Evolutionary conservation across 2,113 vertebrate genomes (phyloP), one percentile per base, ranked within the genome.

Genomic region (Phylloscopus trochiloides): DNA sequence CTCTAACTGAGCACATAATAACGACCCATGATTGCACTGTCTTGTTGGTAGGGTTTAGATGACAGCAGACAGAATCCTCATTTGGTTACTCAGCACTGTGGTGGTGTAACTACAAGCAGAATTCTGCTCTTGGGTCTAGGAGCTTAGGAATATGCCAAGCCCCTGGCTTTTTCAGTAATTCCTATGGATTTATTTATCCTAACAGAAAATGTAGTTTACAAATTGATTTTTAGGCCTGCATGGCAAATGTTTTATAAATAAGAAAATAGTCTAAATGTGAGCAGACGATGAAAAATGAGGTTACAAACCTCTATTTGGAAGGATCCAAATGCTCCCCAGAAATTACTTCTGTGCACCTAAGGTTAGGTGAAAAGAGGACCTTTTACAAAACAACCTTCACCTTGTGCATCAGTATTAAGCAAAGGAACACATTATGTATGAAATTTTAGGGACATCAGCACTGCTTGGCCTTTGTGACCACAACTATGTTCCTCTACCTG

Each of bases 151-250:
- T 28, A 22, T 54, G 20, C 52, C 71, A 94, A 85, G 20, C 7
- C 7, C 13, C 12, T 51, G 67, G 16, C 7, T 95, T 94, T 88
- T 92, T 57, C 86, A 80, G 59, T 77, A 92, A 94, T 70, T 88
- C 86, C 32, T 77, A 25, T 31, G 63, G 75, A 83, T 92, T 91
- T 93, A 55, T 84, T 91, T 68, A 72, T 72, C 50, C 54, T 55
- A 76, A 58, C 5, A 62, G 79, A 79, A 86, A 92, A 90, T 22
- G 6, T 9, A 28, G 26, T 32, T 92, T 90, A 50, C 29, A 91
- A 90, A 93, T 77, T 77, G 26, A 70, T 90, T 94, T 52, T 68
- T 70, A 54, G 3, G 34, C 47, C 31, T 62, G 26, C 55, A 47
- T 36, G 10, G 11, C 17, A 82, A 79, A 61, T 6, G 13, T 57